Evolutionary conservation across 2,113 vertebrate species (phyloP), one percentile per base, ranked within the genome.

Genomic region (Pitta sordida): DNA sequence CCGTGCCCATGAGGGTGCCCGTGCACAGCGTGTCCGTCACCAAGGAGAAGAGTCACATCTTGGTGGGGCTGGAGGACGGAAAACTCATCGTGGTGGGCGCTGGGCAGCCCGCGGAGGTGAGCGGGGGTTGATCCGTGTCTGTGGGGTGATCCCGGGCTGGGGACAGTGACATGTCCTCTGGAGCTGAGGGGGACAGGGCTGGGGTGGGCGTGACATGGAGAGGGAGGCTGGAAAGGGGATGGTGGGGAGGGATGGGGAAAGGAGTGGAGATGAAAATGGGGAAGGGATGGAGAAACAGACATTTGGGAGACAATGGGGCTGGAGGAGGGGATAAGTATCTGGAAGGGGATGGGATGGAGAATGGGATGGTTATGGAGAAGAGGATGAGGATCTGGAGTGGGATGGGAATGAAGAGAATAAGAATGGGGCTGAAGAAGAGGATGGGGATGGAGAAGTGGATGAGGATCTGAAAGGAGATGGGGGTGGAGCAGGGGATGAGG

Each of bases 61-160:
- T 99, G 24, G 98, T 99, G 96, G 99, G 99, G 30, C 96, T 99
- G 80, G 99, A 99, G 86, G 99, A 99, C 1, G 99, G 99, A 27
- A 99, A 99, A 87, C 97, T 99, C 48, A 99, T 99, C 4, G 99
- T 99, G 92, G 99, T 99, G 95, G 98, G 99, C 41, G 98, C 99
- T 1, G 99, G 99, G 73, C 98, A 99, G 95, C 99, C 99, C 1
- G 97, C 98, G 1, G 98, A 99, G 99, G 99, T 99, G 91, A 98
- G 98, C 2, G 2, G 13, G 8, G 5, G 8, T 22, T 26, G 5
- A 18, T 43, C 0, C 0, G 48, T 26, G n/a, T 46, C 32, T 16
- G 0, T 41, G 27, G 59, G 55, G 71, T 30, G 71, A 11, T 17
- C 55, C 41, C 21, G 19, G 52, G 4, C 3, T 56, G 63, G 30